Conservation (phyloP, 2,113 vertebrate genomes). For the Petromus typicus region DNA sequence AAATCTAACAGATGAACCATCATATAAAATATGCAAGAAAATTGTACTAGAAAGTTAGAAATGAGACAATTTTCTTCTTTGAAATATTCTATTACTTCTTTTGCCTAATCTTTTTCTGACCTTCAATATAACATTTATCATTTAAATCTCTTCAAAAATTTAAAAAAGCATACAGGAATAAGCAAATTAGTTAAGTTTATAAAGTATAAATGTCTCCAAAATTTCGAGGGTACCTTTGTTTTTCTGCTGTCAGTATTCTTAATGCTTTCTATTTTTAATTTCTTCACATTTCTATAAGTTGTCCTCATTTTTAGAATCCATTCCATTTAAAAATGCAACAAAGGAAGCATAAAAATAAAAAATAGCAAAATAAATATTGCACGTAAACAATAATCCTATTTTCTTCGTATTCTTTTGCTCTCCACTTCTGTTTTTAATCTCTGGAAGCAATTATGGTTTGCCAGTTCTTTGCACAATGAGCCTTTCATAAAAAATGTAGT, state of each 20-base stretch:
- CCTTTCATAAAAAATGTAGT: background rate
- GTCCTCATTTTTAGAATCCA: background rate
- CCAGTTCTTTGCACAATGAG: background rate
- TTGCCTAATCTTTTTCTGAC: background rate
- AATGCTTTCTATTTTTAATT: background rate
- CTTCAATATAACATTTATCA: background rate
- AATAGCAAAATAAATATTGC: background rate
- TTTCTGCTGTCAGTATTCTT: background rate
- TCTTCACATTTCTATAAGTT: background rate
- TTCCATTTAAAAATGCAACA: background rate
- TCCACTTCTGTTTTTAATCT: background rate
- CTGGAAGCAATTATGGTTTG: background rate
- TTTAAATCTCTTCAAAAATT: background rate
- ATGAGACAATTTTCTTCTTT: background rate
- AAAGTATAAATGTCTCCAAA: background rate
- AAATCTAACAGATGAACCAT: background rate
- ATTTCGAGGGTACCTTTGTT: background rate
- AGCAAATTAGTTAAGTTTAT: background rate
- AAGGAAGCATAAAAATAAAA: background rate
- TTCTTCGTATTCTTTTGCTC: background rate
- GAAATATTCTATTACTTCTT: background rate
- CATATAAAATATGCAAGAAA: background rate
- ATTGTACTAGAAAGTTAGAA: background rate
- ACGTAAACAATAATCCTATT: background rate
- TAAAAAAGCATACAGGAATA: background rate